Percentiles rank a stretch among this genome's conserved stretches.
These are phyloP conservation scores for Drosophila buzzatii DNA, from an alignment of 2,888 invertebrate genomes.

Conservation along the genomic window DNA sequence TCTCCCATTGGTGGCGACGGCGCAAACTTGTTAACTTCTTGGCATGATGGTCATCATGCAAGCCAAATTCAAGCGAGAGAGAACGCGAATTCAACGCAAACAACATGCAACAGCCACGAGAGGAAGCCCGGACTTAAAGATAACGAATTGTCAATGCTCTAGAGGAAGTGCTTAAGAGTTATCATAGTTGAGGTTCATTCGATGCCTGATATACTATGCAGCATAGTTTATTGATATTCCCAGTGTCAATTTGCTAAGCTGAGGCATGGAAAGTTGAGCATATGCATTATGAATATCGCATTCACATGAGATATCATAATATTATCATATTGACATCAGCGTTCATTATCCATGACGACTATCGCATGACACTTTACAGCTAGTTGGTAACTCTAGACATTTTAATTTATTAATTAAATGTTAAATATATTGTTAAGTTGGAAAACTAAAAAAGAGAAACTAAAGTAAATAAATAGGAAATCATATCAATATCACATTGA, in stretches of 20 bases:
- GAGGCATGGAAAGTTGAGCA: not conserved
- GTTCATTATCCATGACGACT: not conserved
- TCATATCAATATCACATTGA: not conserved
- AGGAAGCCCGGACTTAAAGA: not conserved
- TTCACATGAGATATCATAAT: not conserved
- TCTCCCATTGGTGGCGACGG: constrained; percentile 75
- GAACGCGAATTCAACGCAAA: constrained; percentile 48
- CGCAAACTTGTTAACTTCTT: constrained; percentile 80
- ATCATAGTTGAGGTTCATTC: not conserved
- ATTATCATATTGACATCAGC: not conserved
- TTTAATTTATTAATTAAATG: not conserved
- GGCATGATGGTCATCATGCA: constrained; percentile 79
- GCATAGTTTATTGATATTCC: not conserved
- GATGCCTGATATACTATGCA: not conserved
- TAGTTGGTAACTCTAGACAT: constrained; percentile 1
- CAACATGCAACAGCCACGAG: constrained; percentile 55
- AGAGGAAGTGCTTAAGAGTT: not conserved
- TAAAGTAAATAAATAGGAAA: not conserved
- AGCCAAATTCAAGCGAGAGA: constrained; percentile 57
- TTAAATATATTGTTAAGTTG: not conserved
- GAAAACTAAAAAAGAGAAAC: not conserved
- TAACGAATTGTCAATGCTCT: constrained; percentile 52
- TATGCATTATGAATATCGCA: not conserved
- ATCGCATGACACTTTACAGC: not conserved
- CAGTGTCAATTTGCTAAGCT: not conserved